Conservation (phyloP, 2,797 vertebrate genomes). For the Myiothlypis coronata region DNA sequence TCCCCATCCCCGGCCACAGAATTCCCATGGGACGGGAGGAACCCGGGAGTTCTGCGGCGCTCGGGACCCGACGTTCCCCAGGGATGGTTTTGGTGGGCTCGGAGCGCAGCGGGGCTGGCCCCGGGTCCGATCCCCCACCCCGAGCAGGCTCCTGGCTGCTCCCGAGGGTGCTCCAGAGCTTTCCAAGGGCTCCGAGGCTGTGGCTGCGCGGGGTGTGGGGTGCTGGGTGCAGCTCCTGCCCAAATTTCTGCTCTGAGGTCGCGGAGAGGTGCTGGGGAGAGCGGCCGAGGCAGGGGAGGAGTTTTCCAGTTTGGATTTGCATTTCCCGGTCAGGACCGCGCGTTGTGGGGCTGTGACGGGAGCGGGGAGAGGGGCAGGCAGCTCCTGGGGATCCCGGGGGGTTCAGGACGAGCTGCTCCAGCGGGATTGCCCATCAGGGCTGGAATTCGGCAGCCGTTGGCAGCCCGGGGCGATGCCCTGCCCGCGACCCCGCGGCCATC, state of each 20-base stretch:
- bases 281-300: neutral
- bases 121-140: neutral
- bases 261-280: rapidly evolving
- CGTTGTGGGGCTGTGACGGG: rapidly evolving
- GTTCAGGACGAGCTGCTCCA: rapidly evolving
- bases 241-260: rapidly evolving
- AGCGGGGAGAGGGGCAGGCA: neutral
- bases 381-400: neutral
- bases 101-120: rapidly evolving
- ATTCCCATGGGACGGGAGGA: rapidly evolving
- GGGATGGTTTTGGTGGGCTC: neutral
- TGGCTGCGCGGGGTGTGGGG: rapidly evolving
- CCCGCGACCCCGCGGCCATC: neutral
- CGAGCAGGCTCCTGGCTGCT: neutral
- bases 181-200: rapidly evolving
- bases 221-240: rapidly evolving
- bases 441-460: rapidly evolving
- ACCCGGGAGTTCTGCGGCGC: neutral
- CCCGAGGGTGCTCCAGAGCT: neutral
- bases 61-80: rapidly evolving
- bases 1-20: rapidly evolving
- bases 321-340: rapidly evolving
- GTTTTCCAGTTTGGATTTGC: neutral
- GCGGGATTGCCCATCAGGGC: rapidly evolving
- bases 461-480: rapidly evolving